Conservation (phyloP, 30 jellyfish, hydroid and myxozoan genomes). For the Cassiopea andromeda region DNA sequence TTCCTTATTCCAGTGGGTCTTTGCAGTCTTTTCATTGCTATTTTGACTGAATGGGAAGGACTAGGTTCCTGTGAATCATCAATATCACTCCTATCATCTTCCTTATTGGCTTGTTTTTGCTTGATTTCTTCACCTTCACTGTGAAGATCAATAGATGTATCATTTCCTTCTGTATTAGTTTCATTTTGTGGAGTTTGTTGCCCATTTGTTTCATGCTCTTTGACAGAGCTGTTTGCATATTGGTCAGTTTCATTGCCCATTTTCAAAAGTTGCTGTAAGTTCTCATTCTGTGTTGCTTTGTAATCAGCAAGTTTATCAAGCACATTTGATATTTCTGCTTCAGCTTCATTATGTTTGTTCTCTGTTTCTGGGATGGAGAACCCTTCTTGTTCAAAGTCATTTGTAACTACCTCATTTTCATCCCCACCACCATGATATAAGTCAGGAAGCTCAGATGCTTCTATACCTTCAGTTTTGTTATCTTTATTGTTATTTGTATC, state of each 20-base stretch:
- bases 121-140: neutral
- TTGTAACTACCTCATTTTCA: conserved; percentile 57
- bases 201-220: neutral
- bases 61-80: neutral
- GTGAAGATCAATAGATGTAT: neutral
- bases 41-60: neutral
- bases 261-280: conserved; percentile 1
- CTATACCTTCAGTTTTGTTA: conserved; percentile 19
- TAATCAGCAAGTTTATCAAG: conserved; percentile 20
- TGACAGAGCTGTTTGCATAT: neutral
- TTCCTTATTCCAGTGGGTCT: neutral
- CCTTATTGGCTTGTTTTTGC: neutral
- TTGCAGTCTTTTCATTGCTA: neutral
- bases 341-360: neutral
- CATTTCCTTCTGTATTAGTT: neutral
- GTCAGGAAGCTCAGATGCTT: conserved; percentile 24
- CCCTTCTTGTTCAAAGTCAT: conserved; percentile 52
- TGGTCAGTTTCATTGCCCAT: neutral
- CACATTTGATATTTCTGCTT: neutral
- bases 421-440: conserved; percentile 46
- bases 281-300: neutral
- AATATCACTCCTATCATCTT: neutral
- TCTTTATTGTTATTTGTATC: neutral
- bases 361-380: conserved; percentile 7
- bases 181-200: neutral